Base-by-base conservation (phyloP, 1,140 invertebrate species). In the Pseudomyrmex dendroicus region DNA sequence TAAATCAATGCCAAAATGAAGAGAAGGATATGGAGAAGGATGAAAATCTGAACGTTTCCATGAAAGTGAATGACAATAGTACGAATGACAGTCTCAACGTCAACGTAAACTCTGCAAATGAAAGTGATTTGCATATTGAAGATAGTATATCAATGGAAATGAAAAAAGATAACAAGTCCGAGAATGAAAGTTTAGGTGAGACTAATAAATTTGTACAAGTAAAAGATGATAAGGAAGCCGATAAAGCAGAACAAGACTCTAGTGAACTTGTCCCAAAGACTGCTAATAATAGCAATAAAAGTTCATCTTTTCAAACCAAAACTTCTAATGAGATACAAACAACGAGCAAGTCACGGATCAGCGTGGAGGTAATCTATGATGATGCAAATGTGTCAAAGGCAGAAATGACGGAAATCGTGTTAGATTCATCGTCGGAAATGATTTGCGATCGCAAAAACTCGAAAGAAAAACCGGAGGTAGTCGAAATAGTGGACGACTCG, bases 301-400 rank as follows among this genome's bases (percentile, higher is more conserved):
- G 50, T 13, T 12, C 56, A 5, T 46, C 63, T 9, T 57, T 20
- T 1, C 76, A 70, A 12, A n/a, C 44, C 2, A 78, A 78, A 22
- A 35, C 35, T 35, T 35, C 5, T 1, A 35, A 0, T 35, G 35
- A 35, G 35, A 35, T 35, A 35, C 35, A 35, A 35, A 35, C 35
- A 35, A 35, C 35, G 35, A 35, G 35, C 35, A 35, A 35, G 4
- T 86, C 86, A 0, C 66, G 90, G 84, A 86, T 54, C 70, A 93
- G 92, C 63, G 15, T 94, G 20, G 93, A 94, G 83, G 78, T 93
- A 0, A 90, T 94, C 61, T 94, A 90, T 46, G 93, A 94, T 50
- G 83, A 85, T 35, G 78, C 84, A 20, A 63, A 64, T 0, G 35
- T 35, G 5, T 35, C 35, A 5, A 35, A 35, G 35, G 5, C 50